Evolutionary conservation across 2,888 invertebrate genomes (phyloP), one percentile per base, ranked within the genome.

Genomic region (Trichogramma evanescens): DNA sequence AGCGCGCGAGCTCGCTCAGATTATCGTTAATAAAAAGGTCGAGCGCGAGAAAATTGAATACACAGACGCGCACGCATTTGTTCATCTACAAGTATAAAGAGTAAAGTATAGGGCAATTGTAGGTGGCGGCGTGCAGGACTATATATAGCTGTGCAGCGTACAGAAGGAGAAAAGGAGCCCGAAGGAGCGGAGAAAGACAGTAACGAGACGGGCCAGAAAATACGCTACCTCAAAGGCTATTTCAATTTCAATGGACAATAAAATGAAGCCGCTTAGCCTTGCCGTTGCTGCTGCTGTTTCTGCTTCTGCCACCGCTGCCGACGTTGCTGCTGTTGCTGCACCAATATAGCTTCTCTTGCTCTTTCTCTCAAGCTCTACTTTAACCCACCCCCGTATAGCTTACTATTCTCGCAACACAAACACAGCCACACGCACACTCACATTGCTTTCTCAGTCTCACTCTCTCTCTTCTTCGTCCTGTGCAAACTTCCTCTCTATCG

Each of bases 211-310:
- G 58, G 53, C 54, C 46, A 50, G 58, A 53, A 63, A 61, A 56
- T 58, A 56, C 63, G 63, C 50, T 40, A 59, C 56, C 60, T 53
- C 56, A 13, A 38, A 58, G 56, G 57, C 61, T 52, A 61, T 63
- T 63, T 59, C 63, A 59, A 63, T 61, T 61, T 59, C 56, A 61
- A 63, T 61, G 56, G 54, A 56, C 62, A 59, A 62, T 62, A 62
- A 62, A 62, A 7, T 50, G 62, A 58, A 59, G 58, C 59, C 58
- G 59, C 61, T 61, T 56, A 57, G 55, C 58, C n/a, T 61, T 45
- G 51, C 58, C 57, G 40, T 48, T 43, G 46, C 26, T 26, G 26
- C 26, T 26, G 26, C 26, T 26, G 3, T 26, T 26, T 26, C 26
- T 26, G 26, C 26, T 26, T 26, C 26, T 26, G 26, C 26, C 26